These are phyloP conservation scores for Leucophenga montana DNA, from an alignment of 2,888 invertebrate species.

Conservation along the genomic window DNA sequence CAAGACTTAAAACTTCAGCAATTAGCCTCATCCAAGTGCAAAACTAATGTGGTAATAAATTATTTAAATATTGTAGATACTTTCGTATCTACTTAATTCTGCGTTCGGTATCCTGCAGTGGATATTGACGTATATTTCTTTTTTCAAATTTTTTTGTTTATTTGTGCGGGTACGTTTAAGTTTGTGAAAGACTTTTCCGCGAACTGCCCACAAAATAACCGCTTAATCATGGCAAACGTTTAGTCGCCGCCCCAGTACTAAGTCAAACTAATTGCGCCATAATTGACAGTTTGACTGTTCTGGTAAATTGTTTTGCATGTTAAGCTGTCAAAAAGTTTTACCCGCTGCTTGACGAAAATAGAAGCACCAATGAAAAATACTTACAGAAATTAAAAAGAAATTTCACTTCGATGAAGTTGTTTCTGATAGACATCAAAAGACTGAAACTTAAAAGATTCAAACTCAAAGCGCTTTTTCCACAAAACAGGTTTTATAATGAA, in stretches of 20 bases:
- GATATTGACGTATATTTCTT: too few relatives aligned
- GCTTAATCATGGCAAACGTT: slow-evolving; percentile 41
- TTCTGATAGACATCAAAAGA: slow-evolving; percentile 2
- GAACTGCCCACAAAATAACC: slow-evolving; percentile 2
- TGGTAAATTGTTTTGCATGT: slow-evolving; percentile 63
- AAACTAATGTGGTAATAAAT: slow-evolving; percentile 15
- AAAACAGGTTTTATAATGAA: not conserved
- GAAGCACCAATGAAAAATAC: not conserved
- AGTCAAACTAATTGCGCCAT: slow-evolving; percentile 53
- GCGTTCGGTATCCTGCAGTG: too few relatives aligned
- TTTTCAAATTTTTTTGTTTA: too few relatives aligned
- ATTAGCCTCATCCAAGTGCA: too few relatives aligned
- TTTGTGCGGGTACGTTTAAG: too few relatives aligned
- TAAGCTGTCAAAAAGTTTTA: slow-evolving; percentile 59
- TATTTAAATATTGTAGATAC: too few relatives aligned
- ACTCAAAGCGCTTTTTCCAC: not conserved
- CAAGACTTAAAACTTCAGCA: too few relatives aligned
- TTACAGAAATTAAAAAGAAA: not conserved
- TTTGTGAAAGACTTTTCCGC: too few relatives aligned
- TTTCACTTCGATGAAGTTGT: not conserved
- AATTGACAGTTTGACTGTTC: slow-evolving; percentile 64
- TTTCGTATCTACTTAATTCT: too few relatives aligned
- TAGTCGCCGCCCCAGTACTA: slow-evolving; percentile 41
- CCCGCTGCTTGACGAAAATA: not conserved
- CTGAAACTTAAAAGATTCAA: slow-evolving; percentile 8